Evolutionary conservation across 2,113 vertebrate genomes (phyloP).

Genomic region (Chaenogobius annularis): DNA sequence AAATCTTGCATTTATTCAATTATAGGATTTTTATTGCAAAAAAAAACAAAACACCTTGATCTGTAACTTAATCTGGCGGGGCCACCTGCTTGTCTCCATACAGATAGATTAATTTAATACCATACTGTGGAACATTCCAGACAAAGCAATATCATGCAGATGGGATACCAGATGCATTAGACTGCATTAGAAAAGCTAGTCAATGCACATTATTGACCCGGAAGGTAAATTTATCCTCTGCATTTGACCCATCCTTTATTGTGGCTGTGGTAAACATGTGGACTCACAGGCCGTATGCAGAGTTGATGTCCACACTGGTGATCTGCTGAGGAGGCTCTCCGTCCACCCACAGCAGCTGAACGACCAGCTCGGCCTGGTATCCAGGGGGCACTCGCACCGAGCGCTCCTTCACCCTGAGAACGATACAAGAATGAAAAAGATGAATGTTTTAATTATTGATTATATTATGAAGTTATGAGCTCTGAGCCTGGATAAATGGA

Average conservation of each 20-base stretch:
- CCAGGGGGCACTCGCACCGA: conserved; percentile 90
- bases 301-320: conserved; percentile 91
- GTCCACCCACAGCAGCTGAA: conserved; percentile 92
- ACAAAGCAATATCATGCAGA: too few relatives aligned
- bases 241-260: background rate
- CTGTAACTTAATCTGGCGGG: background rate
- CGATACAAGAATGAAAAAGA: background rate
- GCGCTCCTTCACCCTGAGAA: conserved; percentile 84
- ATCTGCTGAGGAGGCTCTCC: conserved; percentile 95
- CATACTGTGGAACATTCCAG: background rate
- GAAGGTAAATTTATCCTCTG: too few relatives aligned
- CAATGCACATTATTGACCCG: too few relatives aligned
- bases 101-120: background rate
- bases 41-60: too few relatives aligned
- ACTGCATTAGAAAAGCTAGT: too few relatives aligned
- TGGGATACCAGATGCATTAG: too few relatives aligned
- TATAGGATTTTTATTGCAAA: background rate
- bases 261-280: background rate
- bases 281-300: conserved; percentile 98
- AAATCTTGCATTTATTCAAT: background rate
- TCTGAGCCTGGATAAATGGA: background rate
- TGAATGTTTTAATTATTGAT: background rate
- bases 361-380: conserved; percentile 93
- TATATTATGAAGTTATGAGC: background rate
- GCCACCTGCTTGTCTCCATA: background rate